A percentile compares a stretch with the other conserved stretches of the same genome.
These are phyloP conservation scores for Drosophila nikananu DNA, from an alignment of 1,140 invertebrate genomes.

Conservation along the genomic window DNA sequence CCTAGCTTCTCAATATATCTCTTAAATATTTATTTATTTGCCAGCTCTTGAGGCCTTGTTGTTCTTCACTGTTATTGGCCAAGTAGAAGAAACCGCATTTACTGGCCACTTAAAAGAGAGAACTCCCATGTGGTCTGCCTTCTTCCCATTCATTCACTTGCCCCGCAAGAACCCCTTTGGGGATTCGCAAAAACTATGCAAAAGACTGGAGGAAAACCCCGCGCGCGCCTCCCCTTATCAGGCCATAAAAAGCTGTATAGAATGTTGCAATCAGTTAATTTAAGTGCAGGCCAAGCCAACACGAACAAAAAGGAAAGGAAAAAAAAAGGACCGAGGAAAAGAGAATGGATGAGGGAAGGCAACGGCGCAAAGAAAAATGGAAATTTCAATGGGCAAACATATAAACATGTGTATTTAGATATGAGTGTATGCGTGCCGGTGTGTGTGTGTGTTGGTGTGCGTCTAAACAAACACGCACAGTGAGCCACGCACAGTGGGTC, in stretches of 20 bases:
- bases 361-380: constrained; percentile 60
- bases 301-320: constrained; percentile 39
- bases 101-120: constrained; percentile 71
- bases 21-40: background rate
- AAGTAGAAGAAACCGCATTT: constrained; percentile 61
- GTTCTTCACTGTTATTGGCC: constrained; percentile 15
- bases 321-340: constrained; percentile 27
- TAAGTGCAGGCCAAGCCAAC: constrained; percentile 73
- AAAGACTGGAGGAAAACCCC: constrained; percentile 40
- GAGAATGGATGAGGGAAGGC: constrained; percentile 16
- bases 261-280: constrained; percentile 84
- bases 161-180: background rate
- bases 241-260: constrained; percentile 79
- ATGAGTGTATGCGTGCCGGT: background rate
- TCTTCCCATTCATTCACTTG: background rate
- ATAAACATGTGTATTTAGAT: constrained; percentile 26
- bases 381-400: constrained; percentile 78
- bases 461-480: constrained; percentile 78
- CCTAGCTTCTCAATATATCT: too few relatives aligned
- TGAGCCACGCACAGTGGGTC: constrained; percentile 52
- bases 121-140: constrained; percentile 63
- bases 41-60: background rate
- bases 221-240: constrained; percentile 10
- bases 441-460: constrained; percentile 21
- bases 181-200: constrained; percentile 51